Conservation (phyloP, 2,797 vertebrate genomes). For the Arrhamphus sclerolepis region DNA sequence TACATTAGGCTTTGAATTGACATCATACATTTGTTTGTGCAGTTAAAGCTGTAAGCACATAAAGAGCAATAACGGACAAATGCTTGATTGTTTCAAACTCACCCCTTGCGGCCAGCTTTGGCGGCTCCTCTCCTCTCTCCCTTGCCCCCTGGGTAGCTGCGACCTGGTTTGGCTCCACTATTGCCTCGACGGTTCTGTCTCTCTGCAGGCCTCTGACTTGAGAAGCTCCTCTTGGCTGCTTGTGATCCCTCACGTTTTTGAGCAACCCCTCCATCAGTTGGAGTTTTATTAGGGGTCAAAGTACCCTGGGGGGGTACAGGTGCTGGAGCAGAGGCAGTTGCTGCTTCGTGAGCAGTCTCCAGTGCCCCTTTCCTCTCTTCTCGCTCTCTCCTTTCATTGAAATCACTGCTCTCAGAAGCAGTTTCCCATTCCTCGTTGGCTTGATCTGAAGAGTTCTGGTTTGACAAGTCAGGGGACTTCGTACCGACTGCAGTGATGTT, state of each 20-base stretch:
- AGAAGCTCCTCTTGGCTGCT: conserved; percentile 94
- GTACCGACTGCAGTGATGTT: conserved; percentile 86
- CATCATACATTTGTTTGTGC: conserved; percentile 34
- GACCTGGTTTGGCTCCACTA: conserved; percentile 87
- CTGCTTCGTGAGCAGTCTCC: conserved; percentile 76
- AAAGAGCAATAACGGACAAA: conserved; percentile 27
- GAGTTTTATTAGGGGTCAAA: conserved; percentile 74
- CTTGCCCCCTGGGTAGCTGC: conserved; percentile 90
- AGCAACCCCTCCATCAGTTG: conserved; percentile 73
- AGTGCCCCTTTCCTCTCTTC: conserved; percentile 91
- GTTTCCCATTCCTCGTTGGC: conserved; percentile 99
- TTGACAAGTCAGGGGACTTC: conserved; percentile 97
- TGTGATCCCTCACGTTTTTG: conserved; percentile 88
- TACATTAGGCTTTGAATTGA: too few species aligned
- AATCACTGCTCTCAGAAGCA: conserved; percentile 98
- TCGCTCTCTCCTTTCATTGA: conserved; percentile 95
- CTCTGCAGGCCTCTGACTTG: conserved; percentile 93
- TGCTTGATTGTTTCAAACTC: conserved; percentile 66
- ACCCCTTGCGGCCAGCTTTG: conserved; percentile 93
- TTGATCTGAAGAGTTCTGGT: conserved; percentile 99
- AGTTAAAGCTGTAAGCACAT: conserved; percentile 35
- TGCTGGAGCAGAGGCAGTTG: conserved; percentile 54
- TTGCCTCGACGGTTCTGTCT: conserved; percentile 92
- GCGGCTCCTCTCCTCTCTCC: conserved; percentile 90
- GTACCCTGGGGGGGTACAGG: conserved; percentile 63